Evolutionary conservation across 2,797 vertebrate species (phyloP).

Genomic region (Picus viridis): DNA sequence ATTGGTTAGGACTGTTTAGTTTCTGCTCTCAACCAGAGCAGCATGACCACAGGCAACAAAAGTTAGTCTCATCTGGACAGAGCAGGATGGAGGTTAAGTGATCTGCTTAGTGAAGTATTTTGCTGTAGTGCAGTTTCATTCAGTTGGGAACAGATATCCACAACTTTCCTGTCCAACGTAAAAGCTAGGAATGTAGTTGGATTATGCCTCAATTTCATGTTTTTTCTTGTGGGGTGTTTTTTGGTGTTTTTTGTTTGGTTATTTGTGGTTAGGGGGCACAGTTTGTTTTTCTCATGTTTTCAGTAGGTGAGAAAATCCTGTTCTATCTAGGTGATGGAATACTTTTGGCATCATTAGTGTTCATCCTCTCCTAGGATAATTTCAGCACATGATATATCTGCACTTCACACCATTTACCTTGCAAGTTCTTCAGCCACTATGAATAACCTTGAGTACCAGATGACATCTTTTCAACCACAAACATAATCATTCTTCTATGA

Average conservation of each 20-base stretch:
- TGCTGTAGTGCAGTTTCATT: neutral
- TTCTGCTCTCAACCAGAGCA: constrained; percentile 45
- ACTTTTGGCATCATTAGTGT: rapidly evolving
- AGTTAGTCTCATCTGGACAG: neutral
- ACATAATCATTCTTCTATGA: neutral
- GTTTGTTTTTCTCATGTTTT: neutral
- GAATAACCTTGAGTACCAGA: neutral
- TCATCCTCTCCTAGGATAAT: neutral
- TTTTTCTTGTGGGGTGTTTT: neutral
- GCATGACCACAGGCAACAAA: neutral
- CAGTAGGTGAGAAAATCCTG: neutral
- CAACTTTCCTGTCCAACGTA: neutral
- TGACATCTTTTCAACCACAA: neutral
- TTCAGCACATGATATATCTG: rapidly evolving
- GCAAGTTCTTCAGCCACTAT: neutral
- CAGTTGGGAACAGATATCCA: neutral
- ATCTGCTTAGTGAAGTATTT: neutral
- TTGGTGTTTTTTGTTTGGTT: no score
- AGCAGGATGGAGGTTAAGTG: neutral
- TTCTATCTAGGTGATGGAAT: neutral
- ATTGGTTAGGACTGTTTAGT: constrained; percentile 15
- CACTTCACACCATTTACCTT: neutral
- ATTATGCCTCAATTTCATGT: neutral
- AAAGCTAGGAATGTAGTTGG: rapidly evolving
- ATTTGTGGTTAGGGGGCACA: neutral